Conservation (phyloP, 1,140 invertebrate genomes). For the Sesamia nonagrioides region DNA sequence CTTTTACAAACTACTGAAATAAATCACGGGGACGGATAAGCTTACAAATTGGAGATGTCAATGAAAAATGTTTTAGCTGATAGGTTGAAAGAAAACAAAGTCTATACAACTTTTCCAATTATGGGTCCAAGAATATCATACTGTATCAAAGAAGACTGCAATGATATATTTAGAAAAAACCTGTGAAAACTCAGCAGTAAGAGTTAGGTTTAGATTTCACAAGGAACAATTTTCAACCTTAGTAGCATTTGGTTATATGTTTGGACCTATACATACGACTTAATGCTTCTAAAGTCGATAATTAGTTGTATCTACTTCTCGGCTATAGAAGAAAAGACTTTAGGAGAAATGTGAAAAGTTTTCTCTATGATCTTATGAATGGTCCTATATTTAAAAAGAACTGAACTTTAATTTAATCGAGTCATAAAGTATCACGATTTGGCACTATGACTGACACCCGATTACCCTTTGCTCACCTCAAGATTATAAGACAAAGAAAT, state of each 20-base stretch:
- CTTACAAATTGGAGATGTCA: slow-evolving; percentile 25
- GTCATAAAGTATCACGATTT: slow-evolving; percentile 21
- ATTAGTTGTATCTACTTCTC: too few relatives aligned
- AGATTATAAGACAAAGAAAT: slow-evolving; percentile 7
- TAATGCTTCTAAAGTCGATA: too few relatives aligned
- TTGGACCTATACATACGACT: too few relatives aligned
- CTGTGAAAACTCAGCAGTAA: neutral
- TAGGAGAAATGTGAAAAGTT: too few relatives aligned
- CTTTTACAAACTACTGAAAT: slow-evolving; percentile 20
- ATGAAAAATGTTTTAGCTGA: slow-evolving; percentile 18
- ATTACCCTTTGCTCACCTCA: slow-evolving; percentile 40
- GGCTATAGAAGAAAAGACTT: too few relatives aligned
- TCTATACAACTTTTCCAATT: slow-evolving; percentile 31
- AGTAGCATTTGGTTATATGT: too few relatives aligned
- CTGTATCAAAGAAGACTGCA: neutral
- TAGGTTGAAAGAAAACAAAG: neutral
- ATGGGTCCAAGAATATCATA: neutral
- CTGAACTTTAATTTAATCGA: neutral
- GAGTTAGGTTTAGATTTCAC: too few relatives aligned
- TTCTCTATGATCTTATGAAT: neutral
- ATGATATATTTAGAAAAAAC: slow-evolving; percentile 4
- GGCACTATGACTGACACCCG: slow-evolving; percentile 30
- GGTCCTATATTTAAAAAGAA: neutral
- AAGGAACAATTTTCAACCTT: too few relatives aligned
- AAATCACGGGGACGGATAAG: slow-evolving; percentile 28